Evolutionary conservation across 2,113 vertebrate species (phyloP).

Genomic region (Empidonax traillii): DNA sequence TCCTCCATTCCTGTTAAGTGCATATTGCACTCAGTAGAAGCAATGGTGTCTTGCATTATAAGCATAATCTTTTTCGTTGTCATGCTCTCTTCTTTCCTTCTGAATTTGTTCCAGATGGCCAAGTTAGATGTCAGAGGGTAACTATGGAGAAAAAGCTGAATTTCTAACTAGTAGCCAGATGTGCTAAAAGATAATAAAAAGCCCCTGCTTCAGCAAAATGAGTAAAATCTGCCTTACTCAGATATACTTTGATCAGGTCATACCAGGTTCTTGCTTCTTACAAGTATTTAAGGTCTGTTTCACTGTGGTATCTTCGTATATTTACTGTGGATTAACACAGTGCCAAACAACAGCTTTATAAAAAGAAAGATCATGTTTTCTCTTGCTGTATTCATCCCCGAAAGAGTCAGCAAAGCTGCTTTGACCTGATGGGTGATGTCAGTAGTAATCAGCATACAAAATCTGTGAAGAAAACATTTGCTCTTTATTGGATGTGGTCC

Average conservation of each 20-base stretch:
- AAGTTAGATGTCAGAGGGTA: slow-evolving; percentile 6
- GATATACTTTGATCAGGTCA: not conserved
- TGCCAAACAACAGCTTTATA: not conserved
- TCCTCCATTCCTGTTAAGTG: not conserved
- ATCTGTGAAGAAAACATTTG: not conserved
- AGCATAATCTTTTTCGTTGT: not conserved
- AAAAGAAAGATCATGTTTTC: not conserved
- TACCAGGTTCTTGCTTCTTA: not conserved
- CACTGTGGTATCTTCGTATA: not conserved
- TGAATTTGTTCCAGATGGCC: slow-evolving; percentile 41
- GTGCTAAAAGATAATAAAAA: not conserved
- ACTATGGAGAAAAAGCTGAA: not conserved
- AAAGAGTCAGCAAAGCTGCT: not conserved
- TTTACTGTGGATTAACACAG: not conserved
- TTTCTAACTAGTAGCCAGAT: not conserved
- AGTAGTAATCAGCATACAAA: not conserved
- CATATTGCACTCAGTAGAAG: not conserved
- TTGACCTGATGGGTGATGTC: not conserved
- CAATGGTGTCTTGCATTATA: not conserved
- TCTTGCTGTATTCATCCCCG: not conserved
- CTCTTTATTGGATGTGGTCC: not conserved
- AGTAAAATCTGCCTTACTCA: not conserved
- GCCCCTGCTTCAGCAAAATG: not conserved
- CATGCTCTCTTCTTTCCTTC: not conserved
- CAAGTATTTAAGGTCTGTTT: not conserved